Conservation (phyloP, 2,888 invertebrate species). For the Xestia ashworthii region DNA sequence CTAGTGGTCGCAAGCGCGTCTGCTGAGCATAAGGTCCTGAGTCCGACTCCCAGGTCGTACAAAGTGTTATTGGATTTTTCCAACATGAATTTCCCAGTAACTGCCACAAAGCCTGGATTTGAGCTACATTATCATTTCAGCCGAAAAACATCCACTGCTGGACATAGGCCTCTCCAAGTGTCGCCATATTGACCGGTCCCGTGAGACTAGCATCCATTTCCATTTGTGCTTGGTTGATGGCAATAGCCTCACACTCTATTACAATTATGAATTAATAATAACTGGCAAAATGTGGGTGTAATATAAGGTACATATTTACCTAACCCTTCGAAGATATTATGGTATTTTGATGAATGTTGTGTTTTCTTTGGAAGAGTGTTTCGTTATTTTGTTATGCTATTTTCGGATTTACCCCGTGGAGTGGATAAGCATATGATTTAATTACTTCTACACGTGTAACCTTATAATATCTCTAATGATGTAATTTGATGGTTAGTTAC, state of each 20-base stretch:
- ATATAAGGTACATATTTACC: neutral
- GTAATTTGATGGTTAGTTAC: neutral
- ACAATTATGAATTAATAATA: neutral
- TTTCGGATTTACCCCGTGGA: neutral
- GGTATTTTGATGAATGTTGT: neutral
- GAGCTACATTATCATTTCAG: no score
- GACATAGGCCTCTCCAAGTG: no score
- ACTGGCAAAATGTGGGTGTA: neutral
- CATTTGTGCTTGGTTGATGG: no score
- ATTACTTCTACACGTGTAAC: neutral
- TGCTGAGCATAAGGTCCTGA: neutral
- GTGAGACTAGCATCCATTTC: no score
- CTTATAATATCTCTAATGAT: neutral
- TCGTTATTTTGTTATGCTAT: neutral
- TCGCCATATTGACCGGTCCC: no score
- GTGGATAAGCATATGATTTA: neutral
- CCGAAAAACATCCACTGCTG: no score
- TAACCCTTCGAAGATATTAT: neutral
- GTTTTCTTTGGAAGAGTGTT: constrained; percentile 2
- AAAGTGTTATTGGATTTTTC: neutral
- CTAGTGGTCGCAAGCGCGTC: neutral
- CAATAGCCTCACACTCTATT: no score
- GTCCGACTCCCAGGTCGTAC: neutral
- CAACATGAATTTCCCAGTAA: neutral
- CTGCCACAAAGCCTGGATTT: no score